Evolutionary conservation across 2,888 invertebrate species (phyloP), one percentile per base, ranked within the genome.

Genomic region (Pseudococcus longispinus): DNA sequence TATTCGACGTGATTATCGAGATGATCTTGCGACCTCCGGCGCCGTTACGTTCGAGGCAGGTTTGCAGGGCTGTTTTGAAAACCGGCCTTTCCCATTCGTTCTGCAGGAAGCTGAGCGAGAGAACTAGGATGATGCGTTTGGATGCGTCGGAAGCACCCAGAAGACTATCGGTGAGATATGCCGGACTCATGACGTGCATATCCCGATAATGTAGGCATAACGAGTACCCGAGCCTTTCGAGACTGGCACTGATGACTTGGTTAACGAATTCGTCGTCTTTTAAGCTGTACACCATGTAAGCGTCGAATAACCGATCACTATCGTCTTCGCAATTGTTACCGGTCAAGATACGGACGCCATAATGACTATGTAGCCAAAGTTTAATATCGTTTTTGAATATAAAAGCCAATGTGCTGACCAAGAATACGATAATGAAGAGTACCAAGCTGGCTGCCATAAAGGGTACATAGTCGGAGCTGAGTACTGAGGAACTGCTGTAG

Each of bases 211-310:
- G 91, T 20, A 92, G 90, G 89, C 92, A 92, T 88, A 97, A 92
- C 6, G 93, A 91, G 89, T 94, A 92, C n/a, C 93, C 92, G 46
- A 93, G 92, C 90, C 94, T 95, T 88, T 89, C 97, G 88, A 98
- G 93, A 85, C 96, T 96, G 29, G 96, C 95, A 86, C 96, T 96
- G 89, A 98, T 92, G 90, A 96, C 95, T 91, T 97, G 95, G 89
- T 95, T 95, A 70, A 98, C 97, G 91, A 97, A 97, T 85, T 95
- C 94, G 90, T 97, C 97, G 91, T 98, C 98, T 91, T 97, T 96
- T 88, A 96, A 95, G 90, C 97, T 96, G 92, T 98, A 98, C 90
- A 97, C 96, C 89, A 99, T 95, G 92, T 98, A 98, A 87, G 97
- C 98, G 91, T 99, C 98, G 91, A 96, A 98, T 82, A 97, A 93